A percentile compares a stretch with the other conserved stretches of the same genome.
phyloP scores from a whole-genome alignment of 2,797 vertebrate species.

The Xenentodon cancila region DNA sequence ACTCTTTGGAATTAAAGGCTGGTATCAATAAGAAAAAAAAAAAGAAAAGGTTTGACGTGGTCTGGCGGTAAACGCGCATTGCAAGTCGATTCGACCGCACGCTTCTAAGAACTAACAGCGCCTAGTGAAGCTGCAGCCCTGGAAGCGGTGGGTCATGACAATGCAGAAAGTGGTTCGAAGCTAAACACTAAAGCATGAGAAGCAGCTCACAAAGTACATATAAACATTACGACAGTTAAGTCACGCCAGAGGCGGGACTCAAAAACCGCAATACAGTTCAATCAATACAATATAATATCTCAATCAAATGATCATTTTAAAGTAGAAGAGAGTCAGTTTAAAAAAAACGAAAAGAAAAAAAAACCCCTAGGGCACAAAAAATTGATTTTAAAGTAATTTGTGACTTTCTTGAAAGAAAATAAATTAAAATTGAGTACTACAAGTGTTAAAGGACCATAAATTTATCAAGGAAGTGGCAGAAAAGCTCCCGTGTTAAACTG shows the following conservation, averaged over 20 bases:
- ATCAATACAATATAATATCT: slow-evolving; percentile 16
- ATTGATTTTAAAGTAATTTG: neutral
- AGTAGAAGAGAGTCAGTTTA: too few species aligned
- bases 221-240: slow-evolving; percentile 21
- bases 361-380: too few species aligned
- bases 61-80: slow-evolving; percentile 18
- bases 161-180: slow-evolving; percentile 63
- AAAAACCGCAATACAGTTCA: slow-evolving; percentile 25
- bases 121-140: slow-evolving; percentile 54
- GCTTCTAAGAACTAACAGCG: slow-evolving; percentile 34
- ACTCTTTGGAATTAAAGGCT: slow-evolving; percentile 26
- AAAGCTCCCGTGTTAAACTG: slow-evolving; percentile 48
- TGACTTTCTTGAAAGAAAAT: neutral
- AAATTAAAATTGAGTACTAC: slow-evolving; percentile 20
- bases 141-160: slow-evolving; percentile 49
- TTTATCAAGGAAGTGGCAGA: slow-evolving; percentile 41
- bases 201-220: slow-evolving; percentile 41
- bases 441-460: slow-evolving; percentile 42
- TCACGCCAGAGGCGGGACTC: slow-evolving; percentile 14
- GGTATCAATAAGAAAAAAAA: slow-evolving; percentile 42
- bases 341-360: too few species aligned
- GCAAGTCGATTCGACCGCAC: slow-evolving; percentile 30
- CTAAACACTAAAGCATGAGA: slow-evolving; percentile 59
- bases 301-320: too few species aligned
- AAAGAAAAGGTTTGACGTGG: slow-evolving; percentile 37